These are phyloP conservation scores for Dorcus parallelipipedus DNA, from an alignment of 2,888 invertebrate species.

Conservation along the genomic window DNA sequence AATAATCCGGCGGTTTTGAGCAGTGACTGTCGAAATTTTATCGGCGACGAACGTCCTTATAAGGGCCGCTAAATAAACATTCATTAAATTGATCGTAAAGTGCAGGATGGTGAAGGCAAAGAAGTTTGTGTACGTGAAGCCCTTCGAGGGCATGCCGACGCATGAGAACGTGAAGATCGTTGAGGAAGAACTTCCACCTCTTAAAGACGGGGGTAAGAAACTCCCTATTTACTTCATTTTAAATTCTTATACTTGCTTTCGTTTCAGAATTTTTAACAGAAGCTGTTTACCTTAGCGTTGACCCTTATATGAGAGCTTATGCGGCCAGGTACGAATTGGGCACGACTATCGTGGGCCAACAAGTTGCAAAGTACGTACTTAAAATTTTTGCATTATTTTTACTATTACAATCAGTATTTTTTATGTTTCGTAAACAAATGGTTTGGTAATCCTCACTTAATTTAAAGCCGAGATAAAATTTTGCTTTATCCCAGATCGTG, in stretches of 20 bases:
- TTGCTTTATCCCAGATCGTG: background rate
- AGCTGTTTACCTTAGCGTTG: slow-evolving; percentile 68
- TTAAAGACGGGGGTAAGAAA: slow-evolving; percentile 62
- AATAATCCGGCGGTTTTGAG: background rate
- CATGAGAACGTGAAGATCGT: slow-evolving; percentile 59
- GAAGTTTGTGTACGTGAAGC: slow-evolving; percentile 61
- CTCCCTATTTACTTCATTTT: background rate
- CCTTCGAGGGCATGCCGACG: slow-evolving; percentile 64
- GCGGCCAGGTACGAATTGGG: slow-evolving; percentile 51
- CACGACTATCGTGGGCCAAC: slow-evolving; percentile 65
- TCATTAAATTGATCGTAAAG: background rate
- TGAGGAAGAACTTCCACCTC: slow-evolving; percentile 61
- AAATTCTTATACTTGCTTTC: background rate
- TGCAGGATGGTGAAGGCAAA: slow-evolving; percentile 43
- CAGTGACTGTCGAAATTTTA: background rate
- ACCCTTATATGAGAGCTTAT: slow-evolving; percentile 69
- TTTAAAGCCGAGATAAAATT: background rate
- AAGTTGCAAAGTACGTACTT: slow-evolving; percentile 62
- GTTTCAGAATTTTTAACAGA: slow-evolving; percentile 62
- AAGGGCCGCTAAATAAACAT: background rate
- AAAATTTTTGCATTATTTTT: background rate
- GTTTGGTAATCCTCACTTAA: background rate
- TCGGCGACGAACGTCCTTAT: background rate
- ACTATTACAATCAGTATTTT: background rate
- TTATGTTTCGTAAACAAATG: too few species aligned